Evolutionary conservation across 2,113 vertebrate genomes (phyloP).

Genomic region (Orthonyx spaldingii): DNA sequence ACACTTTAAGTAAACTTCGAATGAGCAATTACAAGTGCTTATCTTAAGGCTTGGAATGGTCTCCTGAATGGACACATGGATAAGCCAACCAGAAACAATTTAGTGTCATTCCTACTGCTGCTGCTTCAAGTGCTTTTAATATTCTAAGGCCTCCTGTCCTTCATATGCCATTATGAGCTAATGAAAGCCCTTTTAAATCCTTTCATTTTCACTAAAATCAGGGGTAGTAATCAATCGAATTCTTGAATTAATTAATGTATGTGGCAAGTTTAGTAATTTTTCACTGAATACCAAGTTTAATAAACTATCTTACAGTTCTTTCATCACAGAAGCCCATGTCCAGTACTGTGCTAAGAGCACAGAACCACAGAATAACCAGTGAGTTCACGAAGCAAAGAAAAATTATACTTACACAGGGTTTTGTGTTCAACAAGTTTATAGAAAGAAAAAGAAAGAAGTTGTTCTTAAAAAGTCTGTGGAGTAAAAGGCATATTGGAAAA

Average conservation of each 20-base stretch:
- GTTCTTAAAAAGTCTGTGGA: neutral
- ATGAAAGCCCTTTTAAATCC: neutral
- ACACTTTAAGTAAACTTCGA: neutral
- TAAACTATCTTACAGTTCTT: neutral
- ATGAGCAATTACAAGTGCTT: neutral
- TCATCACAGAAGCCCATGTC: neutral
- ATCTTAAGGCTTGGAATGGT: neutral
- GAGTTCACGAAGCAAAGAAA: neutral
- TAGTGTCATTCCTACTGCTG: neutral
- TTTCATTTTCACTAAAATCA: neutral
- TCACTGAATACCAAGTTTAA: neutral
- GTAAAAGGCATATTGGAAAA: neutral
- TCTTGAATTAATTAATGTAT: neutral
- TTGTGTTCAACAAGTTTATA: neutral
- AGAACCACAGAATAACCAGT: neutral
- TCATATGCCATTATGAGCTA: neutral
- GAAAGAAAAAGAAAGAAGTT: neutral
- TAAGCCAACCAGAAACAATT: neutral
- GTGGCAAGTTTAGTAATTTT: neutral
- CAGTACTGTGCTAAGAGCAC: neutral
- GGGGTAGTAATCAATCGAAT: neutral
- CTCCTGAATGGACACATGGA: neutral
- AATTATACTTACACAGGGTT: neutral
- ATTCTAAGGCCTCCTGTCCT: neutral
- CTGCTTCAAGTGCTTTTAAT: neutral